Evolutionary conservation across 2,888 invertebrate genomes (phyloP), one percentile per base, ranked within the genome.

Genomic region (Thecophora atra): DNA sequence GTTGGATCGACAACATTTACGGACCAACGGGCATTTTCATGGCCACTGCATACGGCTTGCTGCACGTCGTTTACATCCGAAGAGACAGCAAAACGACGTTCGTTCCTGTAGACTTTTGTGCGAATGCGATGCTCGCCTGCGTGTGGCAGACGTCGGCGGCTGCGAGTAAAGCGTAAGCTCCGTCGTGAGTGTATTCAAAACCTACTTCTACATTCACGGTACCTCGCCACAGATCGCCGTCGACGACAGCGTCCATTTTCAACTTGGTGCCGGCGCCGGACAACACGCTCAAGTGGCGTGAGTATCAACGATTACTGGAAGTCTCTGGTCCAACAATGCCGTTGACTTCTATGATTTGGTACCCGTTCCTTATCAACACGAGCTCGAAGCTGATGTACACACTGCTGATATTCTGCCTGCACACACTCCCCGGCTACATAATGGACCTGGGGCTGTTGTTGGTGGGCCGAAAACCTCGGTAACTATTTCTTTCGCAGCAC

Each of bases 211-310:
- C 19, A 28, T 30, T 4, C 17, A 13, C 62, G 11, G 13, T 62
- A 6, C 3, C 37, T 17, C 15, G n/a, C 56, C 11, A 19, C 37
- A 11, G 19, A 1, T 56, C 19, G 19, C 77, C 76, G 13, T 67
- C 68, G 44, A 62, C 60, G 17, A 72, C 75, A 17, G 78, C 81
- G 1, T 67, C 77, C 6, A 81, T 83, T 30, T 97, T 93, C 88
- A 97, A 97, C 87, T 95, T 92, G 84, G 94, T 96, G 2, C 94
- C 96, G 0, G 93, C 95, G 0, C 88, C 89, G 1, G 90, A 93
- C 74, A 95, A 96, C 81, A 91, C 91, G 1, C 86, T 97, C 56
- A 91, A 91, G 0, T 98, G 97, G 97, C 89, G 88, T 0, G 89
- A 92, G 62, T 94, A 94, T 79, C 88, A 66, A 1, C 37, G 72